Evolutionary conservation across 2,113 vertebrate genomes (phyloP), one percentile per base, ranked within the genome.

Genomic region (Psilopogon haemacephalus): DNA sequence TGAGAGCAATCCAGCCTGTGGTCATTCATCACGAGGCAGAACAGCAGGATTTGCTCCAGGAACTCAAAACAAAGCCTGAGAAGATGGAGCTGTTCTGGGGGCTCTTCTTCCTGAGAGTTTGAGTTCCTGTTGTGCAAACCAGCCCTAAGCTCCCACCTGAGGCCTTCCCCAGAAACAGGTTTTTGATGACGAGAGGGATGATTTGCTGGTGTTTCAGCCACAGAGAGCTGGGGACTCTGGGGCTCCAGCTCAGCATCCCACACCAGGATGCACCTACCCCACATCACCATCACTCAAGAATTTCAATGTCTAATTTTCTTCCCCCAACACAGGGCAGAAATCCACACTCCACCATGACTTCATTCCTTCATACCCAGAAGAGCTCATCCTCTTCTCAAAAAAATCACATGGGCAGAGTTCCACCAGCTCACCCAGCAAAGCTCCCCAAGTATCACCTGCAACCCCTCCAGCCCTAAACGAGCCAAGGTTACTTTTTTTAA

Each of bases 121-220:
- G 11, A 42, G 59, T 35, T 77, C 69, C 65, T 7, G 50, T 16
- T 14, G 2, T 3, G 26, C 69, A 84, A 87, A 6, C 32, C 38
- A 74, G 21, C 33, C 64, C 69, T 3, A 14, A 0, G 1, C 60
- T 52, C 55, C 55, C 56, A 54, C 7, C 35, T 46, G 5, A 33
- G 44, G 20, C 30, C n/a, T 8, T 40, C 42, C 37, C 48, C 28
- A 16, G 3, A 69, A 72, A 46, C 0, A 55, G 17, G 5, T 17
- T 68, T 7, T 26, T 5, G 14, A 16, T 8, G 19, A n/a, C 64
- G 65, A 68, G 30, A 4, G 5, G 33, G 24, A 20, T 1, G 21
- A 67, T 14, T 65, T 4, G 0, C 28, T 73, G 2, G 0, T 1
- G 0, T 28, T 33, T 68, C 59, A 59, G 64, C 32, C 0, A 0